phyloP scores from a whole-genome alignment of 2,888 invertebrate species.

The Habrosyne pyritoides region DNA sequence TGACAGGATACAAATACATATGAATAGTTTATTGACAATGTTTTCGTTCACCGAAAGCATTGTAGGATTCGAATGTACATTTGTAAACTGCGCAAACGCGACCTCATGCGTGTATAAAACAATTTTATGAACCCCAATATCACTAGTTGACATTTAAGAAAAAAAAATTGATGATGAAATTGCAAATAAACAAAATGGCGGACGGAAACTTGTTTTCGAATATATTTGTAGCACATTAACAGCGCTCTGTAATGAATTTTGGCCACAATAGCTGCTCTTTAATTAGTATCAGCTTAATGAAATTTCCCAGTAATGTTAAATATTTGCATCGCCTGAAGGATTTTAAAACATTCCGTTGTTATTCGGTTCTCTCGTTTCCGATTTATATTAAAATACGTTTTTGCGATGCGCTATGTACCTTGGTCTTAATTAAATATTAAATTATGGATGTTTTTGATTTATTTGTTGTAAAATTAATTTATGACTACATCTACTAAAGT shows the following conservation, averaged over 20 bases:
- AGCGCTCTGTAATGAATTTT: conserved; percentile 16
- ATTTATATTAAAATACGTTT: conserved; percentile 29
- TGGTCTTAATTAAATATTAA: background rate
- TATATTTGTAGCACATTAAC: background rate
- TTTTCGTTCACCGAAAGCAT: too few species aligned
- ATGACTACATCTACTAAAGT: too few species aligned
- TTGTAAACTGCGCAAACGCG: too few species aligned
- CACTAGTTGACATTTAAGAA: too few species aligned
- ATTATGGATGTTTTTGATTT: background rate
- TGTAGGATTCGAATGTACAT: too few species aligned
- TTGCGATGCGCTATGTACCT: background rate
- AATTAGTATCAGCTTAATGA: conserved; percentile 57
- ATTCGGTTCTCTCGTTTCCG: conserved; percentile 40
- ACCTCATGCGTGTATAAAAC: too few species aligned
- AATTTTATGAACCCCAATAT: too few species aligned
- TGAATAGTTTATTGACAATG: too few species aligned
- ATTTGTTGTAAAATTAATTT: too few species aligned
- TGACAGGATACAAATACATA: too few species aligned
- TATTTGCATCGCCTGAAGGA: conserved; percentile 43
- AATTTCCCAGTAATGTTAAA: conserved; percentile 46
- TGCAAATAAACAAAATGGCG: background rate
- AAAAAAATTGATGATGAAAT: too few species aligned
- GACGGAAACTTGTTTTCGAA: background rate
- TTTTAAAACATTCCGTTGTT: conserved; percentile 43
- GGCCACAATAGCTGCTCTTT: conserved; percentile 48